These are phyloP conservation scores for Cossypha heuglini DNA, from an alignment of 2,797 vertebrate species.

Conservation along the genomic window DNA sequence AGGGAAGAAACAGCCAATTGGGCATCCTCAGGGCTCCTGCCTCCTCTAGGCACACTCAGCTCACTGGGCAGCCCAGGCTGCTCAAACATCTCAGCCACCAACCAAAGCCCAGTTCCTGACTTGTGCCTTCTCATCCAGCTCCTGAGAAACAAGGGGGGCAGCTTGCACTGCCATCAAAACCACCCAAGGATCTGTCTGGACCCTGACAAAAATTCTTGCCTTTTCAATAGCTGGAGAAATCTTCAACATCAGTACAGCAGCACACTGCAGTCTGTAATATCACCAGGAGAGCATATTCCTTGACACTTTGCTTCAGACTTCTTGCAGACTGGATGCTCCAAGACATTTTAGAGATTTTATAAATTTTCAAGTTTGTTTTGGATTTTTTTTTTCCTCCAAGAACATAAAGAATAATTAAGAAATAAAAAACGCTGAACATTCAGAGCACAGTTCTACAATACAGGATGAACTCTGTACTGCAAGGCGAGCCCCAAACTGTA, in stretches of 20 bases:
- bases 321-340: background rate
- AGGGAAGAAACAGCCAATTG: background rate
- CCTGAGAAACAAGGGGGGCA: background rate
- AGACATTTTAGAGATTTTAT: background rate
- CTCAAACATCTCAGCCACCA: background rate
- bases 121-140: background rate
- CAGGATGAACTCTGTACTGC: background rate
- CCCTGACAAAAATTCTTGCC: background rate
- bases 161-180: background rate
- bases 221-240: background rate
- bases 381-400: background rate
- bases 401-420: background rate
- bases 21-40: background rate
- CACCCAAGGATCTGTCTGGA: background rate
- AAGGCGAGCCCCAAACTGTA: background rate
- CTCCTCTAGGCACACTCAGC: background rate
- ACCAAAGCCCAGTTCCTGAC: background rate
- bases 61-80: background rate
- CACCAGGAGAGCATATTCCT: background rate
- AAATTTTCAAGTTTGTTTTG: background rate
- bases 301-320: background rate
- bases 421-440: background rate
- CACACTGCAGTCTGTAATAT: background rate
- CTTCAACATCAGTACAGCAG: background rate
- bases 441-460: background rate